Base-by-base conservation (phyloP, 2,888 invertebrate species). In the Nineta flava region DNA sequence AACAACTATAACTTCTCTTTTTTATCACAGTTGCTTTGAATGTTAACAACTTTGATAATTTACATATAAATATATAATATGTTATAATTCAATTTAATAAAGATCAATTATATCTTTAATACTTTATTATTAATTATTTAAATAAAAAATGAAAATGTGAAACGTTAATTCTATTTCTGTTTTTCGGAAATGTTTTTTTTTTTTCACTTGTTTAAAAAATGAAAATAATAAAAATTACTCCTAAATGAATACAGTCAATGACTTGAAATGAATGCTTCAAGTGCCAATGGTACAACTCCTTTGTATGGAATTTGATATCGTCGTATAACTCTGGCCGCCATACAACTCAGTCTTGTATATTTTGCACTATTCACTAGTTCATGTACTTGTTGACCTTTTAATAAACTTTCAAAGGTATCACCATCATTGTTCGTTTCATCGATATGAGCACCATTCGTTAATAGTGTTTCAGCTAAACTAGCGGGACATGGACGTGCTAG, bases 371-470 rank as follows among this genome's bases (percentile, higher is more conserved):
- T 86, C 43, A 87, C 77, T 55, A 83, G 72, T 57, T 81, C 70
- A 55, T 76, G 73, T 49, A 81, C 70, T 54, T 69, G 70, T 60
- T 81, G 82, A 48, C 74, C 73, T 48, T 75, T 72, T 50, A 85
- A 69, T 54, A 88, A 68, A 54, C 76, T 75, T 56, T 80, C 78
- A 58, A 88, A 87, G 0, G 87, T 86, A 54, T 82, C 79, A 32
- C 84, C 83, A 55, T 77, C 74, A 63, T 78, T 72, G 72, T 91
- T 87, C 57, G 84, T 79, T 44, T 82, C 77, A 70, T 91, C 91
- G 53, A 90, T 71, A 68, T 92, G 91, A 1, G 90, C 90, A 51
- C 93, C 94, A 61, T 80, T 76, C 5, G 79, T 70, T 1, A 95
- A 73, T 6, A 96, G 70, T 9, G 77, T 76, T 56, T 76, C 74